Base-by-base conservation (phyloP, 64 coral and sea anemone genomes). In the Acropora tenuis region DNA sequence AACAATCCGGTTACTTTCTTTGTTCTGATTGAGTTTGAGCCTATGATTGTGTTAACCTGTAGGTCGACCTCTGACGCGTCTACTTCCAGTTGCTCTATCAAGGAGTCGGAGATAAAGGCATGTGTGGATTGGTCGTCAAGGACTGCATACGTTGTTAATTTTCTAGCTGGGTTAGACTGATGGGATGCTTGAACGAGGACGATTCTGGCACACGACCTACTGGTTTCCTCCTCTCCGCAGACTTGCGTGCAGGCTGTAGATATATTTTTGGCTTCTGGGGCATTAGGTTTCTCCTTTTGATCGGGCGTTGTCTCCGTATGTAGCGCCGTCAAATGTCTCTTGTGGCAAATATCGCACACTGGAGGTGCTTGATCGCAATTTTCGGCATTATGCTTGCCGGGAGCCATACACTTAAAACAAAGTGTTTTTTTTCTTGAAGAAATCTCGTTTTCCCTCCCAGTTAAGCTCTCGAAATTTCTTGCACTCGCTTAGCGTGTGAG, bases 61-160 rank as follows among this genome's bases (percentile, higher is more conserved):
- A 30, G 30, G 30, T 53, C 80, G 76, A 96, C 42, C 57, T 92
- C 94, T 60, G 40, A 78, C 2, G 78, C 78, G 4, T 74, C 41
- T 10, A 92, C 73, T 49, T 72, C 43, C 2, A 88, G 90, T 47
- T 79, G 55, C 20, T 75, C 47, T 63, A 79, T 40, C 1, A 96
- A 55, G 8, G 67, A 63, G 8, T 96, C 90, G 0, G 85, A 45
- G 3, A 92, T 89, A 72, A 96, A 96, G 0, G 89, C 90, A 15
- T 96, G 86, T 0, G 90, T 96, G 5, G 86, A 96, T 44, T 96
- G 80, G 40, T 96, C 59, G 75, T 96, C 94, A 48, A 96, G 57
- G 20, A 96, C 94, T 50, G 94, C 90, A 50, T 96, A 78, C 3
- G 86, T 92, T 1, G 83, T 55, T 10, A 86, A n/a, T 83, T 92